Conservation (phyloP, 2,797 vertebrate species). For the Amblyopsis hoosieri region DNA sequence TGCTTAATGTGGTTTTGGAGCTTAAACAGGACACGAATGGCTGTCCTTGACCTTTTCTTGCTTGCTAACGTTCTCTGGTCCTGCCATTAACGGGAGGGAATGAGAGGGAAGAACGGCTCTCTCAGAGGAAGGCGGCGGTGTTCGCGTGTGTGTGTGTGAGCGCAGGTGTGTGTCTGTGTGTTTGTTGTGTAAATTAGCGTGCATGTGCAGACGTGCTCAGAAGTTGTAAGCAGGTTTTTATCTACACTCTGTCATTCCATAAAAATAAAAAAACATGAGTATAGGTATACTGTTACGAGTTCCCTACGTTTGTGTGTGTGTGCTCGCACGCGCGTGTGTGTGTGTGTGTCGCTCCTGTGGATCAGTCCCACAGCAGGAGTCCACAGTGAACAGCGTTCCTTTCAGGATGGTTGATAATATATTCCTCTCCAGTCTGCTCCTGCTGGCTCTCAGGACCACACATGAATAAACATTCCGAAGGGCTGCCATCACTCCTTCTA, state of each 20-base stretch:
- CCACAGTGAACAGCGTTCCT: constrained; percentile 62
- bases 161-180: constrained; percentile 8
- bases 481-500: constrained; percentile 53
- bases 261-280: no score
- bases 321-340: neutral
- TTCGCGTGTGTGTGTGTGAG: constrained; percentile 50
- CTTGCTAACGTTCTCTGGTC: constrained; percentile 57
- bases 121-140: constrained; percentile 28
- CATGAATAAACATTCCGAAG: constrained; percentile 48
- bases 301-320: neutral
- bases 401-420: constrained; percentile 65
- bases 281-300: no score
- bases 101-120: constrained; percentile 61
- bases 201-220: no score
- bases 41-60: constrained; percentile 75
- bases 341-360: constrained; percentile 38
- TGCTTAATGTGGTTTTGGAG: constrained; percentile 27
- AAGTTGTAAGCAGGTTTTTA: no score
- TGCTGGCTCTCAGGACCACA: constrained; percentile 47
- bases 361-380: constrained; percentile 65
- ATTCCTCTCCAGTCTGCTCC: constrained; percentile 55
- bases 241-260: no score
- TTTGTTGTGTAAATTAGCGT: neutral
- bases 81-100: constrained; percentile 49
- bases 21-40: constrained; percentile 47